Base-by-base conservation (phyloP, 2,888 invertebrate genomes). In the Belgica antarctica region DNA sequence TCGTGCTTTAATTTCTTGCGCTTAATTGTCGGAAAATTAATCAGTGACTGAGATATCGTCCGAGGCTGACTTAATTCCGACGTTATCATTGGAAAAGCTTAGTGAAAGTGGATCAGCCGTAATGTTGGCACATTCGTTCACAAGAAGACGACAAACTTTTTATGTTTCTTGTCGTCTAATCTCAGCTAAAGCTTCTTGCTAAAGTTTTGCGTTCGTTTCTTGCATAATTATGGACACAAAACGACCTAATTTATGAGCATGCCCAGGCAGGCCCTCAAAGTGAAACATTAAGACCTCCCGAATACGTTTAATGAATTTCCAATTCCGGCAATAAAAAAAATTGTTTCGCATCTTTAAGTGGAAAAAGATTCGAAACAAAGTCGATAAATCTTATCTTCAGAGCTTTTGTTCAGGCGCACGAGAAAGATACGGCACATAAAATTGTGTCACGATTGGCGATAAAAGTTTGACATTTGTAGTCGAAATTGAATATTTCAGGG, bases 381-480 rank as follows among this genome's bases (percentile, higher is more conserved):
- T 15, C 41, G 41, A 41, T 41, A 41, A 41, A 41, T 41, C 41
- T 41, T 41, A 41, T 41, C 41, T 41, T 10, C n/a, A 41, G 41
- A 41, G 41, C 41, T 41, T 5, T 41, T n/a, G n/a, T 34, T 4
- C 12, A 10, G 3, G 10, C 41, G 41, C 41, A 41, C n/a, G 41
- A 10, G 41, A n/a, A n/a, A n/a, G n/a, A 41, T n/a, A 10, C n/a
- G 3, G n/a, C 10, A 10, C 12, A 12, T 15, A n/a, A 5, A 41
- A 41, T n/a, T n/a, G 41, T 41, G 4, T 41, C 41, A 41, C 31
- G 41, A 10, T n/a, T n/a, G n/a, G 2, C 41, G n/a, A 5, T 8
- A 31, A 31, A 12, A 31, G 5, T 31, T 31, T 31, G 34, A 31
- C 34, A 31, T 31, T 8, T 31, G 5, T 31, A 8, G 34, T 31